Evolutionary conservation across 1,140 invertebrate genomes (phyloP).

Genomic region (Agrilus planipennis): DNA sequence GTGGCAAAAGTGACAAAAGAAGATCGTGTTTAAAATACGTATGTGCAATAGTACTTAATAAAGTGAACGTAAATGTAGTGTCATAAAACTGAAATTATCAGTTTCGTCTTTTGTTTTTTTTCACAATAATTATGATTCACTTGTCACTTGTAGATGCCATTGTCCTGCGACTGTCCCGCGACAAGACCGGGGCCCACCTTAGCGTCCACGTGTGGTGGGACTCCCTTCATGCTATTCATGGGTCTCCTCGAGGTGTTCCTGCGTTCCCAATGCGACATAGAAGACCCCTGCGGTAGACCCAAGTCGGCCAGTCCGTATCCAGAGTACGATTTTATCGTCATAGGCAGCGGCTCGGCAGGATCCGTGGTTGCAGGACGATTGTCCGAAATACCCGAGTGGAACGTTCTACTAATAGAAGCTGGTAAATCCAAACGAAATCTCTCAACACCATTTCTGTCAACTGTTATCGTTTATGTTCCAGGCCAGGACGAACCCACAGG

Average conservation of each 20-base stretch:
- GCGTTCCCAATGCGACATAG: constrained; percentile 68
- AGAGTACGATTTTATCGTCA: constrained; percentile 74
- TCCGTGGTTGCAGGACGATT: constrained; percentile 70
- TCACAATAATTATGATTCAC: no score
- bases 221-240: constrained; percentile 78
- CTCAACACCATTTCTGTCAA: neutral
- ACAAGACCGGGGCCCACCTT: constrained; percentile 63
- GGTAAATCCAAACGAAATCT: constrained; percentile 35
- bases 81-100: no score
- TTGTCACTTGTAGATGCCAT: no score
- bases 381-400: constrained; percentile 64
- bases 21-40: no score
- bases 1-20: no score
- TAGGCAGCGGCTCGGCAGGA: constrained; percentile 80
- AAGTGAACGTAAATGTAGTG: no score
- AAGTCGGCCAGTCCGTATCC: constrained; percentile 30
- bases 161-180: constrained; percentile 49
- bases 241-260: constrained; percentile 72
- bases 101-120: no score
- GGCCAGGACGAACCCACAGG: constrained; percentile 70
- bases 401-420: constrained; percentile 72
- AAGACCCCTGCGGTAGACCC: constrained; percentile 68
- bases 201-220: constrained; percentile 66
- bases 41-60: no score
- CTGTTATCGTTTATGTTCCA: constrained; percentile 19